Conservation (phyloP, 2,113 vertebrate species). For the Paratilapia polleni region DNA sequence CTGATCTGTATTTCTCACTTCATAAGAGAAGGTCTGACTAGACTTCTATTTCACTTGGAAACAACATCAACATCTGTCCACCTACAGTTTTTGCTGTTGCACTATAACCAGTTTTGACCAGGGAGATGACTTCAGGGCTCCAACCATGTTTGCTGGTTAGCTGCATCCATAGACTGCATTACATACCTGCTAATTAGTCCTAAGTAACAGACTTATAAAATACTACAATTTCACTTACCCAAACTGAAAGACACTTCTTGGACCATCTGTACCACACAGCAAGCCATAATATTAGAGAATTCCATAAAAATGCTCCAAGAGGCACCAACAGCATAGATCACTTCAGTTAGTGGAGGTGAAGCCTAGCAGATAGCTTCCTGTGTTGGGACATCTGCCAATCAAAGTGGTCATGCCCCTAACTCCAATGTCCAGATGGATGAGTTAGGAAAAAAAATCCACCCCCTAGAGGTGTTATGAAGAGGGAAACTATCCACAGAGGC, state of each 20-base stretch:
- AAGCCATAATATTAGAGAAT: background rate
- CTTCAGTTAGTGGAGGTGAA: background rate
- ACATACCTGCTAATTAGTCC: background rate
- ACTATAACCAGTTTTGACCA: background rate
- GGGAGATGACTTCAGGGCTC: too few species aligned
- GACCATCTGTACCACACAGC: fast-evolving
- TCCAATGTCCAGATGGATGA: background rate
- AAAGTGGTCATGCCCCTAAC: background rate
- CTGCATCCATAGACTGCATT: background rate
- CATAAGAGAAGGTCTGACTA: too few species aligned
- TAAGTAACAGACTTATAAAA: background rate
- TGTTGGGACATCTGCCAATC: background rate
- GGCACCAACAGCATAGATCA: background rate
- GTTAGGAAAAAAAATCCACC: background rate
- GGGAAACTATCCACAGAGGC: background rate
- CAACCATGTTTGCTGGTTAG: background rate
- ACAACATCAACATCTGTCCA: too few species aligned
- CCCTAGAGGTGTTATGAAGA: background rate
- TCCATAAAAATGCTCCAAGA: background rate
- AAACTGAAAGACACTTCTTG: background rate
- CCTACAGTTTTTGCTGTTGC: too few species aligned
- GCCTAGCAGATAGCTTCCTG: background rate
- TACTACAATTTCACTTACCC: background rate
- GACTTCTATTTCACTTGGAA: too few species aligned
- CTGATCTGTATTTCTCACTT: too few species aligned